Evolutionary conservation across 2,888 invertebrate genomes (phyloP), one percentile per base, ranked within the genome.

Genomic region (Teinopalpus imperialis): DNA sequence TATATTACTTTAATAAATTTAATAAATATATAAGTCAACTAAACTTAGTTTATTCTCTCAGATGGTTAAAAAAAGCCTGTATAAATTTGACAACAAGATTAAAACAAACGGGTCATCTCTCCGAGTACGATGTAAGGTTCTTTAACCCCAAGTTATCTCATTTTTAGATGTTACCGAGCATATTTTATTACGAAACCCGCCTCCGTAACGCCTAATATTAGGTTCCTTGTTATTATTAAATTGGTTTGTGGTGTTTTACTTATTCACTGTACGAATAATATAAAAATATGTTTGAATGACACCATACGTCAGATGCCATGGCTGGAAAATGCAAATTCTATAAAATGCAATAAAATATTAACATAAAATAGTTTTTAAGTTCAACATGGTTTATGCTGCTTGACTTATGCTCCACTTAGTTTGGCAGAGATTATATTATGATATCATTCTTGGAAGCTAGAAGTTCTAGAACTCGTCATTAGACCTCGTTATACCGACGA

Each of bases 101-200:
- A 39, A 24, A 43, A 39, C 30, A 32, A 31, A 35, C 16, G 16
- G 35, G 37, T 9, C 37, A 51, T 40, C 37, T 46, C 37, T 23
- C 13, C 12, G 39, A 37, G 20, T 40, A 44, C 43, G n/a, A n/a
- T n/a, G 18, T 24, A 42, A 48, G 43, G 61, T 57, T 60, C 57
- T 51, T 57, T 59, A 58, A 61, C 54, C 61, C 40, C 36, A n/a
- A 41, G 41, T 56, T 59, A 61, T 63, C 55, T 42, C 39, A 10
- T 14, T 46, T 31, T 52, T 51, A 49, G 48, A 49, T 50, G 48
- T 44, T 43, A 42, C 39, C 37, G 44, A 41, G 41, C 43, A 43
- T 43, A 52, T 50, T 51, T 52, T 43, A 48, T 53, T 49, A 53
- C 55, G 50, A 51, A 52, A 48, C 42, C 24, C 48, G 51, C 54